Evolutionary conservation across 2,888 invertebrate species (phyloP), one percentile per base, ranked within the genome.

Genomic region (Petrophora chlorosata): DNA sequence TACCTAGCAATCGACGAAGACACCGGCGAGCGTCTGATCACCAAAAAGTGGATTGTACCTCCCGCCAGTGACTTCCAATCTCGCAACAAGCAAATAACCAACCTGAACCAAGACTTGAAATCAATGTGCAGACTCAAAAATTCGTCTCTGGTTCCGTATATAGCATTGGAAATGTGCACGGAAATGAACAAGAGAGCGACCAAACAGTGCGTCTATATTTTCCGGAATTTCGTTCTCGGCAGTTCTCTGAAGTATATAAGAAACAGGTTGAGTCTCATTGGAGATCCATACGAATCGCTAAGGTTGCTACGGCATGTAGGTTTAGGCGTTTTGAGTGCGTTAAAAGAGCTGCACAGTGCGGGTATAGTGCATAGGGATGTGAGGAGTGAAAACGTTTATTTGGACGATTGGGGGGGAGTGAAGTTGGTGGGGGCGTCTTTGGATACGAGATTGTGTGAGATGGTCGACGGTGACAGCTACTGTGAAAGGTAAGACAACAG

Each of bases 291-390:
- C 23, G 87, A 85, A 50, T 71, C 73, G 5, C 61, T 88, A 13
- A 78, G 72, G 30, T 53, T 93, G 42, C 69, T 96, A 4, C 91
- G 94, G 19, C 91, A 92, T 70, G 92, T 97, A 19, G 94, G 94
- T 0, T 86, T 90, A 34, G 96, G 95, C 17, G 92, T 97, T 16
- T 86, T 97, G 2, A 92, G 93, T 40, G 96, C 95, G 8, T 81
- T 98, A 19, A 92, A 93, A 25, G 96, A 94, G 74, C 86, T 98
- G 44, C 98, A 98, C 74, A 92, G 93, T 62, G 95, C 94, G 54
- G 95, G 95, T 56, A 93, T 97, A 1, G 93, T 96, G 9, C 97
- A 98, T 76, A 94, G 94, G 67, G 94, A 96, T 79, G 83, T 98
- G n/a, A 86, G 94, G 50, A 93, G 94, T 63, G 93, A 94, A 12